phyloP scores from a whole-genome alignment of 2,888 invertebrate species.

The Drosophila nr. medialis region DNA sequence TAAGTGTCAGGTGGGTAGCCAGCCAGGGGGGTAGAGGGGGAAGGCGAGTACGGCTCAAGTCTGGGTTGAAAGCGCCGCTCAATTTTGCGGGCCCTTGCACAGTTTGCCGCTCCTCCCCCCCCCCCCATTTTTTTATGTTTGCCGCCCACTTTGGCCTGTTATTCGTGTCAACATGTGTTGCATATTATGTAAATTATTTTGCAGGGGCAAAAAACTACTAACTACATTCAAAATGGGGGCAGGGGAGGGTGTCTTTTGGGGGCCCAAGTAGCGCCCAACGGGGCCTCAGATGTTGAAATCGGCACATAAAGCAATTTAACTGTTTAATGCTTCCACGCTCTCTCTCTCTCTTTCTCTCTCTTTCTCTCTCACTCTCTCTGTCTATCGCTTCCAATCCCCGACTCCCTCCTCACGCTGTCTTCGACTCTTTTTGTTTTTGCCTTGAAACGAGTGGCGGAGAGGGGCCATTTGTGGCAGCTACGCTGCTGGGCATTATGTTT shows the following conservation, averaged over 20 bases:
- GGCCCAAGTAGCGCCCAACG: conserved; percentile 64
- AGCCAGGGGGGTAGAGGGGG: too few species aligned
- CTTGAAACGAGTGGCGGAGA: not conserved
- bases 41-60: not conserved
- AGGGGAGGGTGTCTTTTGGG: conserved; percentile 7
- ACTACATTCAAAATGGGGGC: conserved; percentile 13
- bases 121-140: not conserved
- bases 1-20: conserved; percentile 4
- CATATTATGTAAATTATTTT: conserved; percentile 77
- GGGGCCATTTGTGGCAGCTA: not conserved
- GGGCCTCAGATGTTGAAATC: conserved; percentile 68
- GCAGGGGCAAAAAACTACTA: conserved; percentile 56
- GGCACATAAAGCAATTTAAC: conserved; percentile 76
- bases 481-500: conserved; percentile 48
- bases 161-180: conserved; percentile 76
- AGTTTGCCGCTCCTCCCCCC: not conserved
- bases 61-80: conserved; percentile 4
- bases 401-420: not conserved
- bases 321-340: conserved; percentile 58
- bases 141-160: conserved; percentile 43
- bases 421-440: not conserved
- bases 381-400: not conserved
- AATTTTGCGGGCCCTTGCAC: conserved; percentile 28
- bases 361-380: not conserved
- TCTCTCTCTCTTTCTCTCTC: not conserved